phyloP scores from a whole-genome alignment of 2,888 invertebrate genomes.

The Lomographa bimaculata region DNA sequence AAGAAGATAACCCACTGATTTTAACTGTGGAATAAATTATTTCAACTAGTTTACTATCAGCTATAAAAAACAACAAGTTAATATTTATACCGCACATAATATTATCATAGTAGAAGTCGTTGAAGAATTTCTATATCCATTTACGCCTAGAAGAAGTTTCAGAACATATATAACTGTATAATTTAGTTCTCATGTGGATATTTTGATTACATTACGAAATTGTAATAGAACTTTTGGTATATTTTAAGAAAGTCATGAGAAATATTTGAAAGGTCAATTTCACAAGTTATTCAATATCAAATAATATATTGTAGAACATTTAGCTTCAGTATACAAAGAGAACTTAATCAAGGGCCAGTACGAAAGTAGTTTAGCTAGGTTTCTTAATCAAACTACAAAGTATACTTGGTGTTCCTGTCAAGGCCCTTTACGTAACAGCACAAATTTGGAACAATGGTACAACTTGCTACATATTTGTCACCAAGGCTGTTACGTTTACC shows the following conservation, averaged over 20 bases:
- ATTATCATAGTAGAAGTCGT: slow-evolving; percentile 10
- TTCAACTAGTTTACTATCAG: slow-evolving; percentile 32
- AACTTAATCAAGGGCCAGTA: no score
- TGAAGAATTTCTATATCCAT: slow-evolving; percentile 3
- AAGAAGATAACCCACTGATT: background rate
- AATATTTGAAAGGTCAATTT: background rate
- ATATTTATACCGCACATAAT: slow-evolving; percentile 19
- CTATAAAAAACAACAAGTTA: slow-evolving; percentile 31
- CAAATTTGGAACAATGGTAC: slow-evolving; percentile 41
- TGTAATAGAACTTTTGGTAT: slow-evolving; percentile 2
- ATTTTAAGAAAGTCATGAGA: background rate
- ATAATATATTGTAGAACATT: no score
- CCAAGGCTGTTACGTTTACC: slow-evolving; percentile 37
- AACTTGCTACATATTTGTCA: slow-evolving; percentile 36
- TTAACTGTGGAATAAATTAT: slow-evolving; percentile 3
- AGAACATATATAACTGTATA: slow-evolving; percentile 8
- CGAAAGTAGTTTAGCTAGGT: no score
- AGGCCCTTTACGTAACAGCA: slow-evolving; percentile 22
- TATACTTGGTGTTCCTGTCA: slow-evolving; percentile 7
- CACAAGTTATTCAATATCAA: no score
- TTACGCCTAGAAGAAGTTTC: slow-evolving; percentile 6
- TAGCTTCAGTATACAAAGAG: no score
- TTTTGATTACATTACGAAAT: slow-evolving; percentile 11
- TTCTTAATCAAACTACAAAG: no score
- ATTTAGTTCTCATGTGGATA: slow-evolving; percentile 1